phyloP scores from a whole-genome alignment of 2,113 vertebrate genomes.

The Siniperca chuatsi region DNA sequence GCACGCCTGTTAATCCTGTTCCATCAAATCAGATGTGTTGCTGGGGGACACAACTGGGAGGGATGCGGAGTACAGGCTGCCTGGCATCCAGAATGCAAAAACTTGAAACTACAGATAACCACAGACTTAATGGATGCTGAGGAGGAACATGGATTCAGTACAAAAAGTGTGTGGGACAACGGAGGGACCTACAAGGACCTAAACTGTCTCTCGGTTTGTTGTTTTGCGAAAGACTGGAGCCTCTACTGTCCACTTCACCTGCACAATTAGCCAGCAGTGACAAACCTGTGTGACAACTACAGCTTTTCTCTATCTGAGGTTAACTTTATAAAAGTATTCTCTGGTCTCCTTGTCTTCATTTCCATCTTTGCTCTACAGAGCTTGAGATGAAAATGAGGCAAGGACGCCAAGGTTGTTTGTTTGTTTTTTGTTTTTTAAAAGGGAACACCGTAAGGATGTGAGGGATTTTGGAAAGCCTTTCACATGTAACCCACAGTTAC shows the following conservation, averaged over 20 bases:
- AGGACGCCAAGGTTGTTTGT: not conserved
- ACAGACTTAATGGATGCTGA: conserved; percentile 50
- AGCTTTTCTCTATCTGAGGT: not conserved
- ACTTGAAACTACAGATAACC: conserved; percentile 47
- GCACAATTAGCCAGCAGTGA: conserved; percentile 68
- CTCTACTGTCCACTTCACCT: conserved; percentile 58
- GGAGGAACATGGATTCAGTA: conserved; percentile 36
- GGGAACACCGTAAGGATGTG: conserved; percentile 23
- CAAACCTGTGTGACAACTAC: conserved; percentile 14
- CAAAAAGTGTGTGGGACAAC: conserved; percentile 12
- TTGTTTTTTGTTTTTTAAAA: not conserved
- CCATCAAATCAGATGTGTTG: conserved; percentile 33
- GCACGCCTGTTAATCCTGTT: conserved; percentile 15
- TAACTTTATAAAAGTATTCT: conserved; percentile 3
- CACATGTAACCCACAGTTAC: not conserved
- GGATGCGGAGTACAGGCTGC: conserved; percentile 21
- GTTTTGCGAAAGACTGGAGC: conserved; percentile 38
- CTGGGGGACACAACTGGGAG: conserved; percentile 7
- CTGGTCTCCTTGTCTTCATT: conserved; percentile 16
- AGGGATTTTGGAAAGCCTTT: conserved; percentile 25
- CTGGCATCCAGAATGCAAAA: conserved; percentile 62
- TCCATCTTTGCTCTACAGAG: not conserved
- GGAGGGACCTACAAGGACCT: conserved; percentile 41
- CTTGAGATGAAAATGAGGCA: conserved; percentile 5
- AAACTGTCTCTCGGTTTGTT: conserved; percentile 46